phyloP scores from a whole-genome alignment of 1,140 invertebrate genomes.

The Pseudachorutes palmiensis region DNA sequence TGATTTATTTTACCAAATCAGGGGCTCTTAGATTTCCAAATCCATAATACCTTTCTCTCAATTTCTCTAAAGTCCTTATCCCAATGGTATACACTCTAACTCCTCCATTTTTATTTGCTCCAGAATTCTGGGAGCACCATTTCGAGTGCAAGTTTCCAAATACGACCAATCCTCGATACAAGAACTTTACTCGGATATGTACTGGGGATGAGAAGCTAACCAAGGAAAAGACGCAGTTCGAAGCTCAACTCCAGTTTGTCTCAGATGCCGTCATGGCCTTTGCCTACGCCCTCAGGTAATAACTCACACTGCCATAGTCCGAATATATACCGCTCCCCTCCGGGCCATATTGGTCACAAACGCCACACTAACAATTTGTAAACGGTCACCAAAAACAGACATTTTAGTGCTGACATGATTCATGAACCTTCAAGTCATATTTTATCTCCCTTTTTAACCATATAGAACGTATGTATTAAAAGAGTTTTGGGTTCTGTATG shows the following conservation, averaged over 20 bases:
- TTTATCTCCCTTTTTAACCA: too few relatives aligned
- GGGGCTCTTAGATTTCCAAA: background rate
- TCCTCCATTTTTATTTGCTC: slow-evolving; percentile 38
- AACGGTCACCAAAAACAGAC: too few relatives aligned
- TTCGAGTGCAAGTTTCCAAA: slow-evolving; percentile 75
- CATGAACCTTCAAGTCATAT: too few relatives aligned
- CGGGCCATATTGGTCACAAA: too few relatives aligned
- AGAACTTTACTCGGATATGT: slow-evolving; percentile 61
- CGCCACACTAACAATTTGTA: too few relatives aligned
- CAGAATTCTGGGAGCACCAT: slow-evolving; percentile 90
- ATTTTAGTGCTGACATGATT: too few relatives aligned
- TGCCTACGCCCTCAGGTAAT: slow-evolving; percentile 70
- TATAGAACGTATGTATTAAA: too few relatives aligned
- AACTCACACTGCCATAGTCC: too few relatives aligned
- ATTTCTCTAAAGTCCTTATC: too few relatives aligned
- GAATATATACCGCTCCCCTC: too few relatives aligned
- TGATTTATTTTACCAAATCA: background rate
- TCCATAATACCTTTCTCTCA: background rate
- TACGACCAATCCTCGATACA: slow-evolving; percentile 69
- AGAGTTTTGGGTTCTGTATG: too few relatives aligned
- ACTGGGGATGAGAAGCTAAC: slow-evolving; percentile 59
- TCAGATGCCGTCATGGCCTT: slow-evolving; percentile 87
- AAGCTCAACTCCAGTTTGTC: slow-evolving; percentile 84
- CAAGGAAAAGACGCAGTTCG: slow-evolving; percentile 67
- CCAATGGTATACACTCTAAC: background rate